phyloP scores from a whole-genome alignment of 2,797 vertebrate species.

The Pristis pectinata region DNA sequence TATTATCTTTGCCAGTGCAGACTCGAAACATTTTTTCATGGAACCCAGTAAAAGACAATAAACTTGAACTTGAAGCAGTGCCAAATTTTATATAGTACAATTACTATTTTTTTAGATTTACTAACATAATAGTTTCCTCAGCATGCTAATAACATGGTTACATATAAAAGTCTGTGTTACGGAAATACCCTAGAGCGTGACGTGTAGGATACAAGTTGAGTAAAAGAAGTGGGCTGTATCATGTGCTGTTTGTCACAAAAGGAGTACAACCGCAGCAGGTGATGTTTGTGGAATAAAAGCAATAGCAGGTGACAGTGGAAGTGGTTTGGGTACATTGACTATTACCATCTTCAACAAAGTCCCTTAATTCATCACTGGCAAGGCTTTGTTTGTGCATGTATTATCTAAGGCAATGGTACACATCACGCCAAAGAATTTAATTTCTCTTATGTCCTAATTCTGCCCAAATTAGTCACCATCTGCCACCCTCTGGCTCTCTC shows the following conservation, averaged over 20 bases:
- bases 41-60: neutral
- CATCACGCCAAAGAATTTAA: neutral
- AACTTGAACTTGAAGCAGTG: neutral
- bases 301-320: neutral
- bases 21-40: neutral
- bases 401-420: neutral
- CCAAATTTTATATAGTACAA: neutral
- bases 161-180: too few species aligned
- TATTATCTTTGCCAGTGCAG: neutral
- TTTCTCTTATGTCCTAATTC: neutral
- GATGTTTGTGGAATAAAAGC: neutral
- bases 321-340: neutral
- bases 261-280: neutral
- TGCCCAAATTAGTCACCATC: neutral
- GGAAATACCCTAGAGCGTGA: too few species aligned
- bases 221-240: neutral
- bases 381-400: neutral
- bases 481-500: neutral
- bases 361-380: neutral
- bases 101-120: neutral
- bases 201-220: too few species aligned
- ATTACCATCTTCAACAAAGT: neutral
- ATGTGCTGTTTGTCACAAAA: neutral
- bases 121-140: neutral
- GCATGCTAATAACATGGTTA: too few species aligned